Evolutionary conservation across 2,113 vertebrate genomes (phyloP), one percentile per base, ranked within the genome.

Genomic region (Esox niger): DNA sequence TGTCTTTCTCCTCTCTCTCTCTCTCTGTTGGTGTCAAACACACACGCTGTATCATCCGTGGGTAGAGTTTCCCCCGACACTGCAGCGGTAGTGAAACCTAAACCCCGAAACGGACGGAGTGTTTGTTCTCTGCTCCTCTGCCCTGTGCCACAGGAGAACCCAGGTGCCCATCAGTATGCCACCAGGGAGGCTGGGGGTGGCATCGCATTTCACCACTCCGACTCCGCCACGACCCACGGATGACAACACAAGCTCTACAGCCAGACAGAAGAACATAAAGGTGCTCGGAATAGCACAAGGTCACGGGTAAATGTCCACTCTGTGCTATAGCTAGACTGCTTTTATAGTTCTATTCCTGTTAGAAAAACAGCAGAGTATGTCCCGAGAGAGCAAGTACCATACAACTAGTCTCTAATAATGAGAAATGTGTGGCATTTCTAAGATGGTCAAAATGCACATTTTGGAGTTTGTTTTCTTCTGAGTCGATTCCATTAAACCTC

Each of bases 271-370:
- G 72, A 73, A 84, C 74, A 59, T 66, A 64, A 72, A 32, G 73
- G 66, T 60, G 64, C 82, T 85, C 79, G 83, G 73, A 89, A 88
- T 85, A 88, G 82, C 76, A 70, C 35, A 20, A 10, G 84, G 80
- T 80, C 82, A 79, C 66, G 59, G 71, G 76, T 77, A 63, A 43
- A 75, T 54, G 76, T 66, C 76, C 70, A 78, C 79, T 75, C 81
- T n/a, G 17, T 2, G 13, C 38, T 4, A 43, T 79, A 84, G 77
- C 68, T 67, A 78, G 77, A 80, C 66, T 5, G 17, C 13, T 43
- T 15, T 43, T 43, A 10, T 74, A 78, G 67, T 56, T 78, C 72
- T 72, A 74, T 81, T 81, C 79, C 79, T 62, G 74, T 64, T 72
- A 76, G 66, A 79, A 74, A 73, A 69, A 74, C 33, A 69, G 58